Evolutionary conservation across 2,888 invertebrate species (phyloP), one percentile per base, ranked within the genome.

Genomic region (Belgica antarctica): DNA sequence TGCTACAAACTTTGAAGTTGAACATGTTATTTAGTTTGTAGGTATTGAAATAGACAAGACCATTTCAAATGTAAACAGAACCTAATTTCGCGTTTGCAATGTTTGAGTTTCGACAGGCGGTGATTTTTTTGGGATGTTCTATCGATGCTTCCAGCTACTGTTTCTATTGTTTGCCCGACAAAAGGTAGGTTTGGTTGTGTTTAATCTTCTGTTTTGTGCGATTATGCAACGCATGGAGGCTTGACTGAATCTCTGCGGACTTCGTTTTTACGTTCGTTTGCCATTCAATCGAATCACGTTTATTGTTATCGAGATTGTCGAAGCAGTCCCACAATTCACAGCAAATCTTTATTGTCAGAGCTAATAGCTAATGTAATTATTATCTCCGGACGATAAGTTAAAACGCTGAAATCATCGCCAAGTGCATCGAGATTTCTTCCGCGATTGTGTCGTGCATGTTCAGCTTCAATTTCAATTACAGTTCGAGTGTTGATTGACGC

Each of bases 111-210:
- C 31, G 10, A 31, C 31, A n/a, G n/a, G n/a, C n/a, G n/a, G n/a
- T n/a, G n/a, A n/a, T n/a, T n/a, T n/a, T n/a, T n/a, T n/a, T n/a
- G n/a, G n/a, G n/a, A n/a, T n/a, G n/a, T n/a, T n/a, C n/a, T n/a
- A n/a, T n/a, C n/a, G n/a, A n/a, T n/a, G n/a, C n/a, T n/a, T n/a
- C n/a, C n/a, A n/a, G n/a, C n/a, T n/a, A n/a, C n/a, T n/a, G n/a
- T n/a, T 31, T 5, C 41, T 15, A 41, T 41, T 41, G 41, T 41
- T 41, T 2, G 41, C 7, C 41, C 8, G 41, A 41, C 15, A 41
- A 41, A 41, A 41, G 15, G 10, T n/a, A 41, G 41, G 41, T 41
- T 41, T 41, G 41, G 41, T 41, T 41, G 41, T 41, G 41, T 41
- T 41, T 41, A 41, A 15, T 41, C 41, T 5, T 41, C n/a, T n/a